Conservation (phyloP, 2,797 vertebrate species). For the Taeniopygia guttata region DNA sequence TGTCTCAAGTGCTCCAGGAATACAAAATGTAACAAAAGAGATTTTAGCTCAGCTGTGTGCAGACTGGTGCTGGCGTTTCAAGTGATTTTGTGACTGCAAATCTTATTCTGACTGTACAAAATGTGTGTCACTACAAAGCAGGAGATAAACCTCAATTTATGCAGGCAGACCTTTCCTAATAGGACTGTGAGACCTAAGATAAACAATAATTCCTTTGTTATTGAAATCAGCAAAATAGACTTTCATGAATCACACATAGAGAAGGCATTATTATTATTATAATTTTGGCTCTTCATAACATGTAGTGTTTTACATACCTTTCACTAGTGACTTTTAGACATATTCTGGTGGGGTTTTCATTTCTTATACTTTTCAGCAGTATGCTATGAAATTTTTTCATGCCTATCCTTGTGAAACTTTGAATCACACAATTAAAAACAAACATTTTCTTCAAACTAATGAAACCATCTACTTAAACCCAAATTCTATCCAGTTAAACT, state of each 20-base stretch:
- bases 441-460: not conserved
- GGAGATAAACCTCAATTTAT: conserved; percentile 29
- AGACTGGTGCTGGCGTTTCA: not conserved
- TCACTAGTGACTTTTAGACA: not conserved
- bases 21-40: not conserved
- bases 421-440: not conserved
- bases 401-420: not conserved
- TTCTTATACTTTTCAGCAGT: not conserved
- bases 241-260: not conserved
- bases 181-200: not conserved
- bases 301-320: not conserved
- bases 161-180: not conserved
- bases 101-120: not conserved
- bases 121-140: not conserved
- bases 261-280: not conserved
- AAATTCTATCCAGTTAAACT: not conserved
- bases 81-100: not conserved
- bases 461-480: not conserved
- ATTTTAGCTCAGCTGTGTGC: not conserved
- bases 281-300: not conserved
- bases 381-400: not conserved
- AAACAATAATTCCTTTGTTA: conserved; percentile 22
- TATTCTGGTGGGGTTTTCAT: not conserved
- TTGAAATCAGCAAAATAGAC: not conserved
- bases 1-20: not conserved